These are phyloP conservation scores for Aphidoletes aphidimyza DNA, from an alignment of 2,888 invertebrate genomes.

Conservation along the genomic window DNA sequence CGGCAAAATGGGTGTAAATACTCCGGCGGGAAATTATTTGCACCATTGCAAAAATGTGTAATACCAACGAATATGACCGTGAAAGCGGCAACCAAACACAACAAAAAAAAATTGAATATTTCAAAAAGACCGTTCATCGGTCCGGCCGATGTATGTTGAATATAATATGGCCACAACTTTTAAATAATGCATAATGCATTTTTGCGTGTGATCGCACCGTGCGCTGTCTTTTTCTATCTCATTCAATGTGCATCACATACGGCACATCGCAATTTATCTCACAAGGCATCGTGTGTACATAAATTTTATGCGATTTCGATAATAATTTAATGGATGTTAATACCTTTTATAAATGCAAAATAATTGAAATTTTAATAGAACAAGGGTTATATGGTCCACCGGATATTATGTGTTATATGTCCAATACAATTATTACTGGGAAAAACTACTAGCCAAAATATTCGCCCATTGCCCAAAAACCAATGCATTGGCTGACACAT, in stretches of 20 bases:
- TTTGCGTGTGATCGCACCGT: not conserved
- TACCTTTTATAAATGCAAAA: conserved; percentile 46
- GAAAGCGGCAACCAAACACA: too few species aligned
- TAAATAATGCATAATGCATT: conserved; percentile 19
- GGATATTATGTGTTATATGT: conserved; percentile 35
- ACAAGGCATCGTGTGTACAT: conserved; percentile 30
- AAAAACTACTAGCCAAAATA: too few species aligned
- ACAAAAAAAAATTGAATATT: too few species aligned
- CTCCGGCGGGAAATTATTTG: not conserved
- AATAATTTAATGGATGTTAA: conserved; percentile 51
- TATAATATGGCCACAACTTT: not conserved
- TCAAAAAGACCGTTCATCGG: conserved; percentile 21
- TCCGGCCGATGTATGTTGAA: not conserved
- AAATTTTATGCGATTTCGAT: conserved; percentile 46
- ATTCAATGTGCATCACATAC: not conserved
- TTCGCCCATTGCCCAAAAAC: too few species aligned
- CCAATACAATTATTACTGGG: not conserved
- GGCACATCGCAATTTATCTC: conserved; percentile 45
- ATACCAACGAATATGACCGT: not conserved
- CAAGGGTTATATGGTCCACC: conserved; percentile 11
- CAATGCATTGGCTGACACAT: too few species aligned
- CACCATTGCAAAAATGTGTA: not conserved
- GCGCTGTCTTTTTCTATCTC: conserved; percentile 11
- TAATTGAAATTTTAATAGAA: conserved; percentile 51
- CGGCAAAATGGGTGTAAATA: conserved; percentile 1